phyloP scores from a whole-genome alignment of 2,888 invertebrate species.

The Himalopsyche anomala region DNA sequence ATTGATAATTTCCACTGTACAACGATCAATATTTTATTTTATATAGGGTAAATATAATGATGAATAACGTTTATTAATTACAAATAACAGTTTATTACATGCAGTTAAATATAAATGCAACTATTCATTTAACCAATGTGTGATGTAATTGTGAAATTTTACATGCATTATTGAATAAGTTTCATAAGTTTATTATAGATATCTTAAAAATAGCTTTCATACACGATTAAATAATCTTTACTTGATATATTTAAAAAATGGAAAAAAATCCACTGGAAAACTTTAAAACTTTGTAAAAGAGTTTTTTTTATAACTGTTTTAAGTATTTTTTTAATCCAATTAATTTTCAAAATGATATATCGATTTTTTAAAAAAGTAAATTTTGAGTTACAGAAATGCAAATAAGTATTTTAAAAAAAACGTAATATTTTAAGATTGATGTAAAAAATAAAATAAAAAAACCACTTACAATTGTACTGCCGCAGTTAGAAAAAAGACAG shows the following conservation, averaged over 20 bases:
- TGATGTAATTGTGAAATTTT: conserved; percentile 38
- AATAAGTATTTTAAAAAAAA: no score
- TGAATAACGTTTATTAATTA: conserved; percentile 48
- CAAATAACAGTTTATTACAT: conserved; percentile 53
- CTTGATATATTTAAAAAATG: neutral
- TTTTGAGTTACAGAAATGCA: no score
- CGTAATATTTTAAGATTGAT: no score
- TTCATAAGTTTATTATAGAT: conserved; percentile 45
- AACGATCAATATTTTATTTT: conserved; percentile 55
- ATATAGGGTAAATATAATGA: conserved; percentile 50
- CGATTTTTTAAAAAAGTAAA: no score
- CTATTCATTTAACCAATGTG: conserved; percentile 45
- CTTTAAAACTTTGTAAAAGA: conserved; percentile 31
- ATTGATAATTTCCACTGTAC: conserved; percentile 62
- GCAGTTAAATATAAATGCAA: conserved; percentile 50
- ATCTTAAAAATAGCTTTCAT: conserved; percentile 25
- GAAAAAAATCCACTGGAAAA: neutral
- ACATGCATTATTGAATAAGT: conserved; percentile 49
- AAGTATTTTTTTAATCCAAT: neutral
- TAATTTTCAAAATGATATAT: no score
- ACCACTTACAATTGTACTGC: no score
- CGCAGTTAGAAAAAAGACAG: no score
- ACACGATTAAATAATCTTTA: conserved; percentile 3
- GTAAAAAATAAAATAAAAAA: no score
- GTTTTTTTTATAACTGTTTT: neutral